Base-by-base conservation (phyloP, 2,888 invertebrate species). In the Arenicola marina region DNA sequence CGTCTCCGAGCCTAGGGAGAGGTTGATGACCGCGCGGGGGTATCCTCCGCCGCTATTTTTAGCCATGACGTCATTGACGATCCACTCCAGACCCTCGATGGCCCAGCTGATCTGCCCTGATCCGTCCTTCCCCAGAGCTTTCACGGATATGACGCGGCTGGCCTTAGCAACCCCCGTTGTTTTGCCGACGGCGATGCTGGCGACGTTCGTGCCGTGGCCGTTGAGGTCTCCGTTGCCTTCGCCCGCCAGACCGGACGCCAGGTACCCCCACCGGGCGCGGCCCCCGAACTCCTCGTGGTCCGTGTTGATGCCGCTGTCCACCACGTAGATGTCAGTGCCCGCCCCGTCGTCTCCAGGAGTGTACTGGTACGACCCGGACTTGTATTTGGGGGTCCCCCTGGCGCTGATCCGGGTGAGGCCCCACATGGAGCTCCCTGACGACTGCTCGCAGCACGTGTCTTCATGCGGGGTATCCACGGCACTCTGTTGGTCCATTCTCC, bases 131-230 rank as follows among this genome's bases (percentile, higher is more conserved):
- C 57, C 51, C 2, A 65, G 51, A n/a, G 63, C 65, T 38, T 58
- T 62, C 7, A 65, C 65, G 2, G 51, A 56, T 18, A 65, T 46
- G 21, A 65, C 28, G 24, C 43, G 57, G 31, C 43, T 57, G 7
- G 45, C 18, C 26, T 62, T 62, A 29, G 62, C 61, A 51, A 65
- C 31, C 2, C 65, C 65, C n/a, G 51, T 54, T 1, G 61, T 65
- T 34, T 51, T 53, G 2, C 62, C 57, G 15, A 38, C 65, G 24
- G 58, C 56, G 18, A 54, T 56, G 2, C 58, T 31, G 24, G 56
- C 58, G 7, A 58, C 56, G 24, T 58, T 54, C 7, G 56, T 56
- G 15, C 56, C 56, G 32, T 56, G 56, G 7, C 56, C 56, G 24
- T 56, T 56, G 7, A 24, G 15, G 54, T 56, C 56, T 24, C n/a